phyloP scores from a whole-genome alignment of 2,888 invertebrate species.

The Acanthoscelides obtectus region DNA sequence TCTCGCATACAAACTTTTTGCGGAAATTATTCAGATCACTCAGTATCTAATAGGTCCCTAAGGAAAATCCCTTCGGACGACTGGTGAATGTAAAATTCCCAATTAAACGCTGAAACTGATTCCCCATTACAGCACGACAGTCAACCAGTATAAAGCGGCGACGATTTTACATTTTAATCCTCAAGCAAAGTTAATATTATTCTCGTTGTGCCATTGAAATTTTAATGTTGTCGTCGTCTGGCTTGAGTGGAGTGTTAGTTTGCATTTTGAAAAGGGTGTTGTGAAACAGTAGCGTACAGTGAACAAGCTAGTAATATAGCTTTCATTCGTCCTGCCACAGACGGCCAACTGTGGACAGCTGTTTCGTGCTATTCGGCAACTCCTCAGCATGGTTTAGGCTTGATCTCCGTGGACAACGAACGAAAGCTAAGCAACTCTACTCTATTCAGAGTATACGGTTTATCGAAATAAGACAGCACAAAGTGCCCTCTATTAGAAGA shows the following conservation, averaged over 20 bases:
- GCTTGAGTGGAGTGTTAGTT: not conserved
- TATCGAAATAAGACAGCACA: too few relatives aligned
- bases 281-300: not conserved
- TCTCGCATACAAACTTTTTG: not conserved
- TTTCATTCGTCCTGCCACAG: too few relatives aligned
- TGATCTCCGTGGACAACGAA: too few relatives aligned
- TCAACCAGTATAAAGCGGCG: conserved; percentile 1
- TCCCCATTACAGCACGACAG: conserved; percentile 11
- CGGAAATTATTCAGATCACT: not conserved
- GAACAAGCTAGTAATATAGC: too few relatives aligned
- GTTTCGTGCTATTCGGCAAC: too few relatives aligned
- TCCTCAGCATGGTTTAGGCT: too few relatives aligned
- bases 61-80: conserved; percentile 1
- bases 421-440: too few relatives aligned
- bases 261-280: not conserved
- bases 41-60: not conserved
- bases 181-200: conserved; percentile 8
- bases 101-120: conserved; percentile 14
- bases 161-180: conserved; percentile 12
- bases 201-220: conserved; percentile 13
- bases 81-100: conserved; percentile 13
- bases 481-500: too few relatives aligned
- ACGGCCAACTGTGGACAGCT: too few relatives aligned
- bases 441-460: too few relatives aligned
- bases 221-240: conserved; percentile 13